These are phyloP conservation scores for Hassar affinis DNA, from an alignment of 2,113 vertebrate species.

Conservation along the genomic window DNA sequence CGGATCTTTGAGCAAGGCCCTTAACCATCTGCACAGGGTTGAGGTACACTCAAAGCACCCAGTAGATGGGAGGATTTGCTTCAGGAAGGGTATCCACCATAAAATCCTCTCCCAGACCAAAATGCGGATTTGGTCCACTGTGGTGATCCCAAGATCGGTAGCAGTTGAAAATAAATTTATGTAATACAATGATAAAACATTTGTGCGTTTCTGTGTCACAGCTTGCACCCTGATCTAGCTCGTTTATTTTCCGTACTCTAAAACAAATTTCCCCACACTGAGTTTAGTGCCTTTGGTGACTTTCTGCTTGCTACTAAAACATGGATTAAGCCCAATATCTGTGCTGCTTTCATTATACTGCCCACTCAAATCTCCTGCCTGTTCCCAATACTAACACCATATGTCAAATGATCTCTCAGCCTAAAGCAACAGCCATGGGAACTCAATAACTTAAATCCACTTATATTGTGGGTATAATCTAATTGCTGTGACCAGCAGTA, in stretches of 20 bases:
- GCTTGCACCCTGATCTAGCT: background rate
- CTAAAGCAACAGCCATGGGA: conserved; percentile 41
- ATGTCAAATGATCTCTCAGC: conserved; percentile 41
- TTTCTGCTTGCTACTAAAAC: conserved; percentile 15
- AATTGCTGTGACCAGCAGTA: conserved; percentile 47
- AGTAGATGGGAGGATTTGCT: too few relatives aligned
- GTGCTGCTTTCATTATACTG: conserved; percentile 35
- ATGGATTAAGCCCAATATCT: conserved; percentile 21
- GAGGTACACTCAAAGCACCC: too few relatives aligned
- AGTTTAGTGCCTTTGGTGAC: background rate
- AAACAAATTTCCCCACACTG: conserved; percentile 8
- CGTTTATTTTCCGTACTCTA: background rate
- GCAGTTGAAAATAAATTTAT: background rate
- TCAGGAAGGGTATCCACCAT: too few relatives aligned
- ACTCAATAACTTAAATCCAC: conserved; percentile 40
- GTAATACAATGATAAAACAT: background rate
- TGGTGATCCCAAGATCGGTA: too few relatives aligned
- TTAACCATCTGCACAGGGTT: too few relatives aligned
- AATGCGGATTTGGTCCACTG: too few relatives aligned
- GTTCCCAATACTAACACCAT: conserved; percentile 35
- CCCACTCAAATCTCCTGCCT: conserved; percentile 20
- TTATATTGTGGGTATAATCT: conserved; percentile 41
- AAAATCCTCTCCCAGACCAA: too few relatives aligned
- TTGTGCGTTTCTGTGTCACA: background rate
- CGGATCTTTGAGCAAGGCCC: too few relatives aligned